Percentiles rank a stretch among this genome's conserved stretches.
phyloP scores from a whole-genome alignment of 2,113 vertebrate species.

The Taurulus bubalis region DNA sequence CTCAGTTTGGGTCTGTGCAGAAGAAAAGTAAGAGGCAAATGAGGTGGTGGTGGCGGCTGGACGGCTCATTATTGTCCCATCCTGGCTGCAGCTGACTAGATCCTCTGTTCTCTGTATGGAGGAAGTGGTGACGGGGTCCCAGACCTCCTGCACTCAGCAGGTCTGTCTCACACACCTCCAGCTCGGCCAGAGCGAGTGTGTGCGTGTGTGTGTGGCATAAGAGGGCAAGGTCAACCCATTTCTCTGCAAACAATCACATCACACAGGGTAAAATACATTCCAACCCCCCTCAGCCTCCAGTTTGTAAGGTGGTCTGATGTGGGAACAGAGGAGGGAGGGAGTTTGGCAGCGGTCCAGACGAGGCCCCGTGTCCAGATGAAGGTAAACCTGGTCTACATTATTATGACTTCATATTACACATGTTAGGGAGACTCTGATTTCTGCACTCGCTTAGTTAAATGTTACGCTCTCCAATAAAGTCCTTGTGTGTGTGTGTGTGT shows the following conservation, averaged over 20 bases:
- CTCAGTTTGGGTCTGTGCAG: slow-evolving; percentile 13
- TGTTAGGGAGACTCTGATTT: slow-evolving; percentile 38
- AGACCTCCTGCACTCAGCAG: slow-evolving; percentile 82
- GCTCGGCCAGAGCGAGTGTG: slow-evolving; percentile 52
- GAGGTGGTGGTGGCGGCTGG: slow-evolving; percentile 66
- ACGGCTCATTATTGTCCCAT: slow-evolving; percentile 79
- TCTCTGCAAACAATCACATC: slow-evolving; percentile 85
- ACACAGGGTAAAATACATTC: slow-evolving; percentile 84
- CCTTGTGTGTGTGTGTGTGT: neutral
- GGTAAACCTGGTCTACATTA: slow-evolving; percentile 75
- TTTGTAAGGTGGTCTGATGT: slow-evolving; percentile 78
- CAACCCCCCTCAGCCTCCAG: slow-evolving; percentile 58
- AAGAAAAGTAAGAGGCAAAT: slow-evolving; percentile 53
- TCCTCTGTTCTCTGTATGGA: slow-evolving; percentile 80
- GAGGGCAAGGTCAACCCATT: slow-evolving; percentile 82
- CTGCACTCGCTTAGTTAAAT: slow-evolving; percentile 32
- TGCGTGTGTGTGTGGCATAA: slow-evolving; percentile 75
- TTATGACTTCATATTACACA: slow-evolving; percentile 70
- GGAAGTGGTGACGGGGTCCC: slow-evolving; percentile 82
- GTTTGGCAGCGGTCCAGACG: slow-evolving; percentile 69
- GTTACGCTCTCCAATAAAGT: slow-evolving; percentile 14
- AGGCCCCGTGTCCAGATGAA: slow-evolving; percentile 67
- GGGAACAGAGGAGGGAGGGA: slow-evolving; percentile 61
- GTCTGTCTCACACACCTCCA: slow-evolving; percentile 81
- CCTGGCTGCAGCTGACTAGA: slow-evolving; percentile 77